Evolutionary conservation across 1,140 invertebrate species (phyloP).

Genomic region (Pogonognathellus flavescens): DNA sequence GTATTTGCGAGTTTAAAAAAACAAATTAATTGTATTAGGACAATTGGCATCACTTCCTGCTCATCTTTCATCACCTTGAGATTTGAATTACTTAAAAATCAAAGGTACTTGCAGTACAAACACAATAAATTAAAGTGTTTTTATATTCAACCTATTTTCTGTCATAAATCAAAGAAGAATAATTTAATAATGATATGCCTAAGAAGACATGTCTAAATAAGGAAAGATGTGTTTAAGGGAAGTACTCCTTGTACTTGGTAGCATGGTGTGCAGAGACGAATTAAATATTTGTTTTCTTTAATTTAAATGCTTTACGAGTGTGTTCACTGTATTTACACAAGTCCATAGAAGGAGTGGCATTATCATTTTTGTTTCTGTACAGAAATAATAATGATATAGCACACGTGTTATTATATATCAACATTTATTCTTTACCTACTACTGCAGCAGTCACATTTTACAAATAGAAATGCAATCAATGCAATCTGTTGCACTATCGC

Average conservation of each 20-base stretch:
- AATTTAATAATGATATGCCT: neutral
- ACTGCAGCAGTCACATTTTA: neutral
- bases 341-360: slow-evolving; percentile 9
- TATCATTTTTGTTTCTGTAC: neutral
- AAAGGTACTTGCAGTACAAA: neutral
- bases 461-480: neutral
- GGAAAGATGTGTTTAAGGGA: neutral
- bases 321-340: neutral
- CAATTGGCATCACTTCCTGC: slow-evolving; percentile 9
- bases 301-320: slow-evolving; percentile 26
- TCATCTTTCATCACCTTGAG: slow-evolving; percentile 43
- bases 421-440: neutral
- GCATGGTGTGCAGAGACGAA: slow-evolving; percentile 11
- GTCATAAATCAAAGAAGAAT: neutral
- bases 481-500: neutral
- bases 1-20: neutral
- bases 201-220: slow-evolving; percentile 22
- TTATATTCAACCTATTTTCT: too few species aligned
- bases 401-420: neutral
- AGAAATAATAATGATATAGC: too few species aligned
- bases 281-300: slow-evolving; percentile 13
- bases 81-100: slow-evolving; percentile 15
- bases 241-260: neutral
- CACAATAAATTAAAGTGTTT: too few species aligned
- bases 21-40: neutral